phyloP scores from a whole-genome alignment of 2,888 invertebrate genomes.

The Neoaliturus tenellus region DNA sequence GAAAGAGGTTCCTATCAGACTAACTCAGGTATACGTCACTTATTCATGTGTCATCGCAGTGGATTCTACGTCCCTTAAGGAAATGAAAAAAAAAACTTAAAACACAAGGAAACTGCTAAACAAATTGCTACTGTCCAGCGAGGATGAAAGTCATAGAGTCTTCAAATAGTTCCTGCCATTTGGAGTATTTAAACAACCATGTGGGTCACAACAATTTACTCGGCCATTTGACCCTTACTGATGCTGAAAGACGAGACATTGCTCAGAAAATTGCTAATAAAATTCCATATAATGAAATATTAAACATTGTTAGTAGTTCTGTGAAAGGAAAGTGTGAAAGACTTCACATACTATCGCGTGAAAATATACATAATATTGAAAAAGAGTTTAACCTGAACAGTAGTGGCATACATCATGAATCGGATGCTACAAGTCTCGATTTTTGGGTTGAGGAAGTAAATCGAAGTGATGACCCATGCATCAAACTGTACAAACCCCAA shows the following conservation, averaged over 20 bases:
- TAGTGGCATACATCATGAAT: background rate
- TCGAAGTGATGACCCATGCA: background rate
- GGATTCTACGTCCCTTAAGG: background rate
- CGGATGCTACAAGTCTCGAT: background rate
- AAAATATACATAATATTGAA: background rate
- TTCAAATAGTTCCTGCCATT: background rate
- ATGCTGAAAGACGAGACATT: background rate
- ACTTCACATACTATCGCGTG: background rate
- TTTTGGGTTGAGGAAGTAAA: background rate
- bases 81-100: background rate
- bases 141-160: background rate
- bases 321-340: background rate
- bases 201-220: background rate
- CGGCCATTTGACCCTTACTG: background rate
- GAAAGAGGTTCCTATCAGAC: background rate
- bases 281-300: background rate
- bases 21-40: background rate
- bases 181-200: background rate
- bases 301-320: background rate
- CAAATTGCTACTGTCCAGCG: background rate
- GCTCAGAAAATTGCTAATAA: background rate
- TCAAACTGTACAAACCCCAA: background rate
- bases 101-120: background rate
- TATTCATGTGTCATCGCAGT: background rate
- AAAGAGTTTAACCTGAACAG: background rate